These are phyloP conservation scores for Hymenopus coronatus DNA, from an alignment of 2,888 invertebrate genomes.

Conservation along the genomic window DNA sequence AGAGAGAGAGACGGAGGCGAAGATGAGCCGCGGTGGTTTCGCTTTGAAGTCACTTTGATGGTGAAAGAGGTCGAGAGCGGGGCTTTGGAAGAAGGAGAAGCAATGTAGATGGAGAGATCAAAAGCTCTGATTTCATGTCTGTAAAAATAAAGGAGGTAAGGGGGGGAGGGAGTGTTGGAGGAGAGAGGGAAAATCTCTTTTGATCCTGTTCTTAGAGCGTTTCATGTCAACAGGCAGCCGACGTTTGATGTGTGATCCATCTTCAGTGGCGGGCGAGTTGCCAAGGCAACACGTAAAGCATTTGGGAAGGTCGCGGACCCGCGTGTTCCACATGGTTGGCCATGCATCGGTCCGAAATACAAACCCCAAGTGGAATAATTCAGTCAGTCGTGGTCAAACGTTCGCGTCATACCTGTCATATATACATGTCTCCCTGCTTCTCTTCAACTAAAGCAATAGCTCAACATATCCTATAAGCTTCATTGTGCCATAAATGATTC, in stretches of 20 bases:
- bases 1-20: neutral
- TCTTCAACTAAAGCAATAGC: too few relatives aligned
- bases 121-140: constrained; percentile 34
- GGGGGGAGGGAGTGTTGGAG: neutral
- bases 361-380: neutral
- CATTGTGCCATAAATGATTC: too few relatives aligned
- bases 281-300: neutral
- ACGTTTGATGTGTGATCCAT: constrained; percentile 22
- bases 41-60: constrained; percentile 27
- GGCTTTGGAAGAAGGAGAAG: constrained; percentile 18
- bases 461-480: too few relatives aligned
- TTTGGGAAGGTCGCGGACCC: neutral
- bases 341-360: neutral
- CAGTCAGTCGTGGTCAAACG: neutral
- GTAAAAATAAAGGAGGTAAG: constrained; percentile 21
- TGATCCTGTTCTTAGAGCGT: constrained; percentile 33
- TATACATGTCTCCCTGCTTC: too few relatives aligned
- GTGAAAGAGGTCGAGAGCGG: constrained; percentile 27
- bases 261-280: neutral
- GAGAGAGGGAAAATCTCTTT: constrained; percentile 28
- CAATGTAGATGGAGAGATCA: constrained; percentile 34
- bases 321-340: neutral
- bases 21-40: constrained; percentile 25
- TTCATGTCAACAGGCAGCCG: constrained; percentile 29
- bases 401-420: neutral